Evolutionary conservation across 2,797 vertebrate genomes (phyloP), one percentile per base, ranked within the genome.

Genomic region (Falco rusticolus): DNA sequence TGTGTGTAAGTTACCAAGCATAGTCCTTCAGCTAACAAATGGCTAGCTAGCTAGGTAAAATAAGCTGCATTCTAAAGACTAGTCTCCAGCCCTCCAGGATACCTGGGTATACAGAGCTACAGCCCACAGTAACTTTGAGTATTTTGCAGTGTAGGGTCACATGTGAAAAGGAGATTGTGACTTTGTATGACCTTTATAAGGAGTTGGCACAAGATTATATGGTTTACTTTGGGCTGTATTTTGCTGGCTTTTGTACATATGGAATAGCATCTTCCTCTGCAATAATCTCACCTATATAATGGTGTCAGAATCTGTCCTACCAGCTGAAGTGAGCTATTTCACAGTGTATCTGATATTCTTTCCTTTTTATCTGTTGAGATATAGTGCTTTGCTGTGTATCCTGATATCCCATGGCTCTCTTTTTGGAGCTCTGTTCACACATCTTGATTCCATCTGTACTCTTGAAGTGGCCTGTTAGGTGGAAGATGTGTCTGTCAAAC

Each of bases 371-470:
- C 89, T 89, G 51, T 66, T 89, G 80, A 91, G 79, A 69, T 28
- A 77, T 48, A 94, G 51, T 34, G 10, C 54, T 91, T 94, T 95
- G 78, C 85, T 86, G 11, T 88, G 41, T 93, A 82, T 70, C 48
- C 84, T 83, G 72, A 78, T 94, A 89, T 87, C 90, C 88, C 71
- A 78, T 87, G 94, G 61, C 90, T 95, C 56, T 74, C 68, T 84
- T 90, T 94, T 95, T 66, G 80, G 92, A 91, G 60, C 48, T 92
- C 78, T 87, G 94, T 92, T 94, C 96, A 57, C 93, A 97, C 96
- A 97, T 97, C 96, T 97, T 97, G 97, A 94, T 94, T 90, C 96
- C 96, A 97, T 96, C 93, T 97, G 96, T 79, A 89, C 33, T 68
- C 91, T 80, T 68, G 89, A 94, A 91, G 96, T 96, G 78, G 87